Percentiles rank a stretch among this genome's conserved stretches.
Conservation (phyloP, 37 sponge, comb jelly and placozoan species). For the Ianthella basta region DNA sequence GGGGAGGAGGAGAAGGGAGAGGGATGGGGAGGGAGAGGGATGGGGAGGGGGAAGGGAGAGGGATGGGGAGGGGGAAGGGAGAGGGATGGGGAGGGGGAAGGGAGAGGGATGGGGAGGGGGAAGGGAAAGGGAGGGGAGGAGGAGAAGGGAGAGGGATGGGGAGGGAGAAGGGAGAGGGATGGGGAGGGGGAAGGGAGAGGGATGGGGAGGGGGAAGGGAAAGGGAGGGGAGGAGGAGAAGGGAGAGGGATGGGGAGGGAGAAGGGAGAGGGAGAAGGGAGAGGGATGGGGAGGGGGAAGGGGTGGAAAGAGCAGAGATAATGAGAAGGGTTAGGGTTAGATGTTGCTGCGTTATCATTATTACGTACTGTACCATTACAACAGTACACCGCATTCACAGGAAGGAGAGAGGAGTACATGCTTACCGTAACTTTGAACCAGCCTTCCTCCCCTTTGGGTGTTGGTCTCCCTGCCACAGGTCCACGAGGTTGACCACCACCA, state of each 20-base stretch:
- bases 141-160: neutral
- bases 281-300: no score
- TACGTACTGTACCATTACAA: no score
- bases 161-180: neutral
- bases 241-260: neutral
- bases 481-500: no score
- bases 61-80: neutral
- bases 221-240: neutral
- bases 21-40: no score
- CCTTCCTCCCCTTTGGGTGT: neutral
- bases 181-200: slow-evolving; percentile 15
- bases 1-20: no score
- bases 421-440: slow-evolving; percentile 26
- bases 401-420: neutral
- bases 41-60: neutral
- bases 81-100: neutral
- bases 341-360: no score
- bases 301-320: no score
- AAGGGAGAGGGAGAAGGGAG: no score
- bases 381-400: no score
- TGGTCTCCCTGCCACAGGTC: neutral
- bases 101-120: neutral
- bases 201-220: neutral
- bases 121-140: slow-evolving; percentile 1
- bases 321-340: no score